phyloP scores from a whole-genome alignment of 2,797 vertebrate species.

The Sparidentex hasta region DNA sequence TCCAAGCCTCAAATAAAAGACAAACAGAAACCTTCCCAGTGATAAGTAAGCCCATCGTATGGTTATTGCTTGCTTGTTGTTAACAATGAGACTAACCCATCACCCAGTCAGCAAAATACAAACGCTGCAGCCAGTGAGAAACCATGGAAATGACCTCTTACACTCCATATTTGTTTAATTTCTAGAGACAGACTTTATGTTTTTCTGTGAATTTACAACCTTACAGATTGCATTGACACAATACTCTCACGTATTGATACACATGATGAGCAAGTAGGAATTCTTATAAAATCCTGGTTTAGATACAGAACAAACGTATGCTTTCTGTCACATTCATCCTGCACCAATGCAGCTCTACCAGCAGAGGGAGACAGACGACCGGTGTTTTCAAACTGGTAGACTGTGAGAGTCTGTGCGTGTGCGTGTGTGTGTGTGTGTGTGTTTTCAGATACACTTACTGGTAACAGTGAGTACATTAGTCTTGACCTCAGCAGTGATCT shows the following conservation, averaged over 20 bases:
- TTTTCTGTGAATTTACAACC: background rate
- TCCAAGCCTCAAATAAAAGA: background rate
- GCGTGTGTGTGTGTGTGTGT: conserved; percentile 13
- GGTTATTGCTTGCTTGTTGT: background rate
- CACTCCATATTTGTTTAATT: background rate
- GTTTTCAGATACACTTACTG: conserved; percentile 67
- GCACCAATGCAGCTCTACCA: conserved; percentile 54
- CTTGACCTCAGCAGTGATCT: conserved; percentile 94
- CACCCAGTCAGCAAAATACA: conserved; percentile 1
- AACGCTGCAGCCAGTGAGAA: conserved; percentile 1
- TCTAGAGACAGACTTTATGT: background rate
- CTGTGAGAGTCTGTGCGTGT: background rate
- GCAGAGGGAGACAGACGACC: conserved; percentile 74
- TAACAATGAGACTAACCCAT: conserved; percentile 12
- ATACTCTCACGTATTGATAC: background rate
- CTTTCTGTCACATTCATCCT: background rate
- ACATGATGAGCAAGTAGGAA: background rate
- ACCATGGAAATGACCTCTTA: background rate
- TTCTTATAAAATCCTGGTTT: background rate
- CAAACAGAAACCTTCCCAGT: background rate
- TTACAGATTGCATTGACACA: background rate
- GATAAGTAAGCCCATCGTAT: no score
- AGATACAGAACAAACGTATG: background rate
- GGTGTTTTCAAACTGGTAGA: background rate
- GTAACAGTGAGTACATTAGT: conserved; percentile 93